These are phyloP conservation scores for Catostomus latipinnis DNA, from an alignment of 2,797 vertebrate species.

Conservation along the genomic window DNA sequence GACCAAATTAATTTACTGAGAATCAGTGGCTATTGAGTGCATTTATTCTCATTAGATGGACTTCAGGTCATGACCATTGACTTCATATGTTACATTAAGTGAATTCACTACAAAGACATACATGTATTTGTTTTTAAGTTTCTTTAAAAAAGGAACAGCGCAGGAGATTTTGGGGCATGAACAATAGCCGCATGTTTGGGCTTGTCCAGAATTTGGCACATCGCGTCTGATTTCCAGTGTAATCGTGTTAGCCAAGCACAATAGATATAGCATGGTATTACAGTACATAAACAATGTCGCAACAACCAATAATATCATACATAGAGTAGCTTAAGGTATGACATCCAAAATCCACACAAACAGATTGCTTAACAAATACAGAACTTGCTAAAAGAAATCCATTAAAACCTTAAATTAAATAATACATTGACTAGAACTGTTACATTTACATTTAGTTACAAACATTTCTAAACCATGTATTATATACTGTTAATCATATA, in stretches of 20 bases:
- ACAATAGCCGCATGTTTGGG: neutral
- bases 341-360: neutral
- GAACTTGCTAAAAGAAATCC: neutral
- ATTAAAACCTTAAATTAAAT: too few species aligned
- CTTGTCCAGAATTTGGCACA: too few species aligned
- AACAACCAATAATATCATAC: neutral
- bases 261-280: neutral
- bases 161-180: too few species aligned
- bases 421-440: neutral
- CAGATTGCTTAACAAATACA: neutral
- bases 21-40: conserved; percentile 17
- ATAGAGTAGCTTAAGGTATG: neutral
- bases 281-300: neutral
- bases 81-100: conserved; percentile 2
- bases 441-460: neutral
- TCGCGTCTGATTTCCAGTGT: too few species aligned
- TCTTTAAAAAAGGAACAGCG: too few species aligned
- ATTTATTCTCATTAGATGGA: neutral
- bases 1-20: conserved; percentile 43
- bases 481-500: neutral
- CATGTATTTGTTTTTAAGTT: neutral
- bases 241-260: neutral
- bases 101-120: conserved; percentile 10
- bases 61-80: neutral
- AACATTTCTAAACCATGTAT: conserved; percentile 1